Evolutionary conservation across 2,113 vertebrate species (phyloP).

Genomic region (Mola mola): DNA sequence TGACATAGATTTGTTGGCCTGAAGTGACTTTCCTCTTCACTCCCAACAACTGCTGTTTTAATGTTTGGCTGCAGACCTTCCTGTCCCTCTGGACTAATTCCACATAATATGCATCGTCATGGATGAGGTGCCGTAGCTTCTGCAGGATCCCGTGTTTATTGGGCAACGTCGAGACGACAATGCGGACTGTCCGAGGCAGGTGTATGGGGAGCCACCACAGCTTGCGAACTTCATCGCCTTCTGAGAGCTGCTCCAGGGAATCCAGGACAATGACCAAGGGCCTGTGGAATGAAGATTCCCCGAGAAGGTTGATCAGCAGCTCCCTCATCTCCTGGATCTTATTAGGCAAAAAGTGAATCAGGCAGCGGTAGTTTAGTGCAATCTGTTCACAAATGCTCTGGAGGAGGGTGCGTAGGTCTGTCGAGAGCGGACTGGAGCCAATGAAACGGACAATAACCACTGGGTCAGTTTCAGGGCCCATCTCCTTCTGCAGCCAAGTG

Average conservation of each 20-base stretch:
- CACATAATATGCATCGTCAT: constrained; percentile 90
- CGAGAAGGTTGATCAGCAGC: constrained; percentile 93
- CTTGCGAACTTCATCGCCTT: constrained; percentile 92
- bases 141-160: constrained; percentile 97
- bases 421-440: constrained; percentile 90
- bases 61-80: constrained; percentile 96
- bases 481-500: constrained; percentile 93
- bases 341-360: constrained; percentile 94
- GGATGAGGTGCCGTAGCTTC: constrained; percentile 92
- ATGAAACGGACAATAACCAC: constrained; percentile 94
- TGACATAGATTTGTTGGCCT: constrained; percentile 98
- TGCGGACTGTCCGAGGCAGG: constrained; percentile 92
- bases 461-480: constrained; percentile 94
- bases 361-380: constrained; percentile 93
- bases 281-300: constrained; percentile 92
- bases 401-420: constrained; percentile 90
- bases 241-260: constrained; percentile 93
- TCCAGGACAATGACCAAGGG: constrained; percentile 94
- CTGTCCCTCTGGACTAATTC: constrained; percentile 91
- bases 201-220: constrained; percentile 97
- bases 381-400: constrained; percentile 97
- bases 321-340: constrained; percentile 96
- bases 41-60: constrained; percentile 94
- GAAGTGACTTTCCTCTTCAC: constrained; percentile 98
- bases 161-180: constrained; percentile 95